These are phyloP conservation scores for Formica exsecta DNA, from an alignment of 1,140 invertebrate genomes.

Conservation along the genomic window DNA sequence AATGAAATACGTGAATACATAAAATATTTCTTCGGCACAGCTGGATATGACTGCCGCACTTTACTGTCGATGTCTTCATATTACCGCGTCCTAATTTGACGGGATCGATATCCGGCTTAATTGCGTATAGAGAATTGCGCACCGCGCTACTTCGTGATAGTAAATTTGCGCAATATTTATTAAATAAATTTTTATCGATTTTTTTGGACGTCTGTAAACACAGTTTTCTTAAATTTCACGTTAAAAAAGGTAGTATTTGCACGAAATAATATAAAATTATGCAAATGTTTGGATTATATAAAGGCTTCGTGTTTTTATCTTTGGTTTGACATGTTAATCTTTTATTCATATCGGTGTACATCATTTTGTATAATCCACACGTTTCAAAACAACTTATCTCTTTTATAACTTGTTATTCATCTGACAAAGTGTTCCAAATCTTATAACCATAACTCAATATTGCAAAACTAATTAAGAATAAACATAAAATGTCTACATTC, in stretches of 20 bases:
- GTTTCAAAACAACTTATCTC: background rate
- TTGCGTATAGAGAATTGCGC: slow-evolving; percentile 33
- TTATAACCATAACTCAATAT: background rate
- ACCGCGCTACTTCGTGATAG: background rate
- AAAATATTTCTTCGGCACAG: slow-evolving; percentile 32
- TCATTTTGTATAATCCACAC: background rate
- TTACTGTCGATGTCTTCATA: slow-evolving; percentile 26
- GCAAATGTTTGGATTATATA: slow-evolving; percentile 1
- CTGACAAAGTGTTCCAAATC: background rate
- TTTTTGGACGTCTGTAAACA: background rate
- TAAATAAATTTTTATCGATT: slow-evolving; percentile 36
- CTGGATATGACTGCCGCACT: background rate
- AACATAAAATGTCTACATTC: background rate
- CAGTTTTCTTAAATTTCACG: background rate
- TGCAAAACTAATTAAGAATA: background rate
- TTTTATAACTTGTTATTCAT: background rate
- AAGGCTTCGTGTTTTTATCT: background rate
- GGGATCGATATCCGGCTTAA: slow-evolving; percentile 37
- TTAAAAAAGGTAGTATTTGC: background rate
- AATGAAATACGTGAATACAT: slow-evolving; percentile 6
- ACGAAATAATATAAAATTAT: background rate
- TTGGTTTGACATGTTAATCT: background rate
- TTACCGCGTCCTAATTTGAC: slow-evolving; percentile 42
- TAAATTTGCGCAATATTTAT: slow-evolving; percentile 24
- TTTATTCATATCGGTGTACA: background rate